These are phyloP conservation scores for Neoscelio sp. DNA, from an alignment of 2,888 invertebrate genomes.

Conservation along the genomic window DNA sequence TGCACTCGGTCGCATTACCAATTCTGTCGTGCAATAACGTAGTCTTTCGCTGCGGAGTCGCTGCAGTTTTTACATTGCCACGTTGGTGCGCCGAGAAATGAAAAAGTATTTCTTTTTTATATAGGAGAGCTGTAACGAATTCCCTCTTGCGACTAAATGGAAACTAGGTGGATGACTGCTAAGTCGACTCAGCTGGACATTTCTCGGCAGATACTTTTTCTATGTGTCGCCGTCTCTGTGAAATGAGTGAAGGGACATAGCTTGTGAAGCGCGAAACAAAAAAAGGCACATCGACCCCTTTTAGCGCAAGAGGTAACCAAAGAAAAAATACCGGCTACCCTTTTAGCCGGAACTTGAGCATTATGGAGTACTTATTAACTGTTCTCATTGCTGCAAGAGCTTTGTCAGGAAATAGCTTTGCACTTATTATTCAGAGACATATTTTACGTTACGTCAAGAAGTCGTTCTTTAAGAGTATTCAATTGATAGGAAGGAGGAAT, in stretches of 20 bases:
- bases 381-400: constrained; percentile 20
- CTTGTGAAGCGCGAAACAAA: constrained; percentile 14
- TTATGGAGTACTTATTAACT: constrained; percentile 44
- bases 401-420: constrained; percentile 49
- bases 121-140: constrained; percentile 46
- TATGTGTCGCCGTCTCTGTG: too few relatives aligned
- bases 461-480: constrained; percentile 15
- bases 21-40: constrained; percentile 51
- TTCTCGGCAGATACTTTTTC: constrained; percentile 43
- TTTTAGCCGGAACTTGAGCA: constrained; percentile 23
- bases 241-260: constrained; percentile 14
- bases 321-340: constrained; percentile 10
- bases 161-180: constrained; percentile 53
- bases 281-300: constrained; percentile 20
- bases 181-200: constrained; percentile 41
- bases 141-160: constrained; percentile 59
- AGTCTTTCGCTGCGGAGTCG: constrained; percentile 46
- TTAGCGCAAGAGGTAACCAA: constrained; percentile 7
- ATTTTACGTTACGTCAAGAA: constrained; percentile 21
- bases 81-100: constrained; percentile 38
- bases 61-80: constrained; percentile 56
- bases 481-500: constrained; percentile 14
- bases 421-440: constrained; percentile 29
- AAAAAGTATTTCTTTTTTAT: constrained; percentile 60
- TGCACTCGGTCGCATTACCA: constrained; percentile 50